phyloP scores from a whole-genome alignment of 2,888 invertebrate genomes.

The Aradus depressus region DNA sequence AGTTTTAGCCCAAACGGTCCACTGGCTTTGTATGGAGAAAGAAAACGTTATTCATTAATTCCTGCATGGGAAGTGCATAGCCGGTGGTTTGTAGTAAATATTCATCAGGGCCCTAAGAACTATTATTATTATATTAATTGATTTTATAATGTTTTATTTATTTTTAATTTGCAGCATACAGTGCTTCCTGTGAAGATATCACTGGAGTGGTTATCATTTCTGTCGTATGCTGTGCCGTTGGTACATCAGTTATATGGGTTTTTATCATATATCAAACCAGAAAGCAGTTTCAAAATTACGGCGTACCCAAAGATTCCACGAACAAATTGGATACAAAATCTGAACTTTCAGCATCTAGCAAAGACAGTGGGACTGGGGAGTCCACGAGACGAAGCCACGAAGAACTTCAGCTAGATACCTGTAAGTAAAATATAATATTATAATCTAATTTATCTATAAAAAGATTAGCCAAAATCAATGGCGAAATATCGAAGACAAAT shows the following conservation, averaged over 20 bases:
- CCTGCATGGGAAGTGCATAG: no score
- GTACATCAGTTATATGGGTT: constrained; percentile 85
- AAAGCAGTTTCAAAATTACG: constrained; percentile 44
- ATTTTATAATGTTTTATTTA: neutral
- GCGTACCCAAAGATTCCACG: constrained; percentile 12
- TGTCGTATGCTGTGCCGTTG: constrained; percentile 79
- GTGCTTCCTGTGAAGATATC: constrained; percentile 58
- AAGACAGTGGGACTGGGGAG: constrained; percentile 71
- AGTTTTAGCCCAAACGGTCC: no score
- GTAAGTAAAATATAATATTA: neutral
- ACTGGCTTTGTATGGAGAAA: no score
- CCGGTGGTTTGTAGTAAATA: no score
- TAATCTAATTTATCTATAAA: neutral
- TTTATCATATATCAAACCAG: constrained; percentile 79
- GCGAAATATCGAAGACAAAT: no score
- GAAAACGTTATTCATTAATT: no score
- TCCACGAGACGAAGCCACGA: constrained; percentile 63
- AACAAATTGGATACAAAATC: constrained; percentile 51
- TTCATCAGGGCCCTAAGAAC: no score
- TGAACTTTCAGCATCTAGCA: constrained; percentile 58
- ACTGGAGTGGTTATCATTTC: constrained; percentile 81
- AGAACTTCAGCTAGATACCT: constrained; percentile 24
- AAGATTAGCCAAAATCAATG: neutral
- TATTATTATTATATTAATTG: no score
- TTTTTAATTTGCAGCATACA: constrained; percentile 41